phyloP scores from a whole-genome alignment of 2,113 vertebrate species.

The Synodontis membranacea region DNA sequence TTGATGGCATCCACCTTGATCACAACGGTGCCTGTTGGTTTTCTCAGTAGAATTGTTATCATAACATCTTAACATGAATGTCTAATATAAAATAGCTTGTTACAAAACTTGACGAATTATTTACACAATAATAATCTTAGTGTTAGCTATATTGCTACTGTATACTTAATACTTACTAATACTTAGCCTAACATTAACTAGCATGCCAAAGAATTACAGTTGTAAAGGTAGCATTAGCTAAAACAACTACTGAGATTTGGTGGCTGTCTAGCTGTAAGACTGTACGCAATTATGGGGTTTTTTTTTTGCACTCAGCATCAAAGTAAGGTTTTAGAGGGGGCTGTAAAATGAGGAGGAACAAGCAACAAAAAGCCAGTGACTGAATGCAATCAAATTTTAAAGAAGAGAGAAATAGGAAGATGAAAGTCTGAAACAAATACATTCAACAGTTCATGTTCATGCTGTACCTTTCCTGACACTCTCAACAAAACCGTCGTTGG shows the following conservation, averaged over 20 bases:
- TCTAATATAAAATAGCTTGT: neutral
- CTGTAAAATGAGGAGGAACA: neutral
- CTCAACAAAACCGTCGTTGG: conserved; percentile 73
- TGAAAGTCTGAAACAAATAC: neutral
- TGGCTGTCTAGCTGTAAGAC: neutral
- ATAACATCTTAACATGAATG: too few relatives aligned
- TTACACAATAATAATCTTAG: neutral
- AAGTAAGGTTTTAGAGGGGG: neutral
- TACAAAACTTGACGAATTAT: neutral
- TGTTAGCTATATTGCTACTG: neutral
- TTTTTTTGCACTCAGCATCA: neutral
- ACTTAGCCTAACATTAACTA: neutral
- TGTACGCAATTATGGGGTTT: too few relatives aligned
- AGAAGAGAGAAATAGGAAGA: neutral
- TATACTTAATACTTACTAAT: neutral
- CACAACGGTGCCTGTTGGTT: neutral
- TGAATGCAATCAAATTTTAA: neutral
- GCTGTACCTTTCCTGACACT: conserved; percentile 76
- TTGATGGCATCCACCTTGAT: neutral
- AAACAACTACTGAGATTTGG: neutral
- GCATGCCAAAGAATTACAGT: neutral
- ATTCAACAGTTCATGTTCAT: neutral
- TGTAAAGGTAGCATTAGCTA: neutral
- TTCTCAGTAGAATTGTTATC: neutral
- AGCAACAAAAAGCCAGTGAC: neutral